phyloP scores from a whole-genome alignment of 2,888 invertebrate species.

The Steinernema carpocapsae region DNA sequence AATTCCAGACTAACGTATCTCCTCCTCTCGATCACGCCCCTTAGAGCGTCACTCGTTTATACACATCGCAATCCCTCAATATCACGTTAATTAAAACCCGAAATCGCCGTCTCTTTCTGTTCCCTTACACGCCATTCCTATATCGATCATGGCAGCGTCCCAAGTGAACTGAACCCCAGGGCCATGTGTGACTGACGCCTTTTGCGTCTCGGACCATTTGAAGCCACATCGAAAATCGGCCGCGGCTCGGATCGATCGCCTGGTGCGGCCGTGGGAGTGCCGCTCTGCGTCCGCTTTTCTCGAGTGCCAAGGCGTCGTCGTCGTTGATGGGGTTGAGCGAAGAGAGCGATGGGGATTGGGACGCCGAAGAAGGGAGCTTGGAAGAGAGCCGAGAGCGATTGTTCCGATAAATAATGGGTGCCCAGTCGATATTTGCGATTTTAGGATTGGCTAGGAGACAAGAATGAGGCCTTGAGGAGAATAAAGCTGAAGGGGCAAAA shows the following conservation, averaged over 20 bases:
- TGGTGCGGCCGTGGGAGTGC: constrained; percentile 9
- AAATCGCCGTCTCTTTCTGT: too few relatives aligned
- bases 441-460: background rate
- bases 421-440: constrained; percentile 27
- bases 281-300: background rate
- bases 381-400: constrained; percentile 26
- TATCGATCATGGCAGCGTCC: too few relatives aligned
- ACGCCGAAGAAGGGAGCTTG: too few relatives aligned
- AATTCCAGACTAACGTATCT: too few relatives aligned
- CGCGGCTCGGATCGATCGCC: constrained; percentile 22
- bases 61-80: too few relatives aligned
- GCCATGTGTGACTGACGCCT: too few relatives aligned
- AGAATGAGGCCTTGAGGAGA: background rate
- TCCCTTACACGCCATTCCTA: too few relatives aligned
- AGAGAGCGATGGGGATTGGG: too few relatives aligned
- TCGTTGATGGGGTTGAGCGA: too few relatives aligned
- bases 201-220: background rate
- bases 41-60: too few relatives aligned
- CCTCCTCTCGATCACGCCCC: too few relatives aligned
- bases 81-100: too few relatives aligned
- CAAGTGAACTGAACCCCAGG: background rate
- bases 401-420: constrained; percentile 32
- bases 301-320: constrained; percentile 25
- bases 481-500: background rate
- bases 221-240: background rate